Evolutionary conservation across 92 coral and sea anemone species (phyloP), one percentile per base, ranked within the genome.

Genomic region (Diadumene lineata): DNA sequence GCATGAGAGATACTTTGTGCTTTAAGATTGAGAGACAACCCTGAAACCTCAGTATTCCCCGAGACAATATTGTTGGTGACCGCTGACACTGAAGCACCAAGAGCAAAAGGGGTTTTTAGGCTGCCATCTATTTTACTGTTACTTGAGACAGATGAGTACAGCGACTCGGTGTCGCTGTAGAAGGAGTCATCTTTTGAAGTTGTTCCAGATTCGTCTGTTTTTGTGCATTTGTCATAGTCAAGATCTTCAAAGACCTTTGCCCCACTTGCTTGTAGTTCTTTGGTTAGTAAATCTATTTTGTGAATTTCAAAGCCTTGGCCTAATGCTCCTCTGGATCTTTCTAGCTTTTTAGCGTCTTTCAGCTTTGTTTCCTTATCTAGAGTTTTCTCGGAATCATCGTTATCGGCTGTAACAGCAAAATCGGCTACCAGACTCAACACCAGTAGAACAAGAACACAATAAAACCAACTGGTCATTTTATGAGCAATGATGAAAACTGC

Each of bases 261-360:
- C 7, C 87, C 87, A 17, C 61, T 67, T 0, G 83, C 83, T 46
- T 75, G 64, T 23, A 83, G 74, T 19, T 50, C 56, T 24, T 74
- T 43, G 17, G 82, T 56, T 70, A 87, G 34, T 21, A 87, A 81
- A 33, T 87, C 80, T 11, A 73, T 43, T 25, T 56, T 66, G 15
- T 82, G 88, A 53, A 87, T 63, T 55, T 79, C 71, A 55, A 87
- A 83, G 16, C 82, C 72, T 38, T 79, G 79, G 1, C 92, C 92
- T 16, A 81, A 81, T 11, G 79, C 56, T 1, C 82, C 79, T 21
- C 21, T 46, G 23, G 43, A 34, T n/a, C n/a, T n/a, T n/a, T n/a
- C n/a, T n/a, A n/a, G n/a, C n/a, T n/a, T n/a, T n/a, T n/a, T n/a
- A n/a, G n/a, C n/a, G n/a, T n/a, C n/a, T n/a, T n/a, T n/a, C n/a